Evolutionary conservation across 2,888 invertebrate genomes (phyloP).

Genomic region (Laspeyria flexula): DNA sequence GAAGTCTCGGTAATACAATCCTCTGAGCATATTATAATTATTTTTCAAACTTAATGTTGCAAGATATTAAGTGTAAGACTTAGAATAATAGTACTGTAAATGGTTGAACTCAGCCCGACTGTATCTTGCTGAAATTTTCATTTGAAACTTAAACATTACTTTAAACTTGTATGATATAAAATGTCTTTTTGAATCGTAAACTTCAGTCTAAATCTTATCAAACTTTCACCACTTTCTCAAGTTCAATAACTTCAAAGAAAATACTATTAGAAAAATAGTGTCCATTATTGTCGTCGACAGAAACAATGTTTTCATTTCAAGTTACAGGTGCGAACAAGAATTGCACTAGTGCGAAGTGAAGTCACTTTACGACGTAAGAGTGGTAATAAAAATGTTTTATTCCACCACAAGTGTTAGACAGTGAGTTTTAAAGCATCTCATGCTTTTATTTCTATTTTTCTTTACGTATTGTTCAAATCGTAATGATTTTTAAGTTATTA

Average conservation of each 20-base stretch:
- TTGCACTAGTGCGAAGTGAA: slow-evolving; percentile 22
- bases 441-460: background rate
- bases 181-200: too few relatives aligned
- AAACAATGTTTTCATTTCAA: slow-evolving; percentile 38
- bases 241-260: slow-evolving; percentile 15
- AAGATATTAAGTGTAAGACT: too few relatives aligned
- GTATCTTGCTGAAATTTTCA: too few relatives aligned
- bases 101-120: too few relatives aligned
- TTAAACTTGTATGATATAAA: too few relatives aligned
- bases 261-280: slow-evolving; percentile 23
- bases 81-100: too few relatives aligned
- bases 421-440: slow-evolving; percentile 5
- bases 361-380: slow-evolving; percentile 42
- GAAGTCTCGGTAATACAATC: too few relatives aligned
- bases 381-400: slow-evolving; percentile 41
- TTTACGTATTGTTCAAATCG: background rate
- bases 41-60: too few relatives aligned
- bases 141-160: too few relatives aligned
- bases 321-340: slow-evolving; percentile 17
- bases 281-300: slow-evolving; percentile 13
- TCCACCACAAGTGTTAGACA: slow-evolving; percentile 30
- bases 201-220: background rate
- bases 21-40: too few relatives aligned
- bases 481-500: too few relatives aligned
- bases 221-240: background rate